phyloP scores from a whole-genome alignment of 2,113 vertebrate genomes.

The Rhinoderma darwinii region DNA sequence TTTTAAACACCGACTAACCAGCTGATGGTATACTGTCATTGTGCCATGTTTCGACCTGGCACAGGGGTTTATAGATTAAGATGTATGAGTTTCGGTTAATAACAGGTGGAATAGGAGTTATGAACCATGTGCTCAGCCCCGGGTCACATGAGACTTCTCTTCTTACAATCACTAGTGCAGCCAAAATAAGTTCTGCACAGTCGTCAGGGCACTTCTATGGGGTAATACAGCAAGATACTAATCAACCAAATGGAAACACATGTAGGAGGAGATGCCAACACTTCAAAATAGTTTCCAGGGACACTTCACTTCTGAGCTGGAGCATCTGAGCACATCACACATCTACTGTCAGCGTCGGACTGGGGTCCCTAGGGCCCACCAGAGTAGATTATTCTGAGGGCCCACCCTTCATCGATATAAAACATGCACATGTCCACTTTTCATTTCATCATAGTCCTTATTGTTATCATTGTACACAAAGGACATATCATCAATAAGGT shows the following conservation, averaged over 20 bases:
- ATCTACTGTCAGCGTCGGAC: too few relatives aligned
- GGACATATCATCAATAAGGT: too few relatives aligned
- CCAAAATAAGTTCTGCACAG: conserved; percentile 18
- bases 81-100: neutral
- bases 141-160: neutral
- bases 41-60: neutral
- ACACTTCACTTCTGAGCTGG: neutral
- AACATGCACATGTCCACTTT: too few relatives aligned
- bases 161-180: neutral
- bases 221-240: neutral
- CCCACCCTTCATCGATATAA: too few relatives aligned
- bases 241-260: neutral
- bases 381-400: too few relatives aligned
- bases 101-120: neutral
- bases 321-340: neutral
- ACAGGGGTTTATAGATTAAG: neutral
- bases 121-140: neutral
- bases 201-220: neutral
- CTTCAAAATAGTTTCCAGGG: neutral
- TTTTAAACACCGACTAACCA: neutral
- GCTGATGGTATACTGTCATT: neutral
- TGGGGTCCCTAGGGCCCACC: too few relatives aligned
- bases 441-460: too few relatives aligned
- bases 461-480: too few relatives aligned
- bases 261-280: neutral